Percentiles rank a stretch among this genome's conserved stretches.
Conservation (phyloP, 2,888 invertebrate species). For the Sminthurinus aureus region DNA sequence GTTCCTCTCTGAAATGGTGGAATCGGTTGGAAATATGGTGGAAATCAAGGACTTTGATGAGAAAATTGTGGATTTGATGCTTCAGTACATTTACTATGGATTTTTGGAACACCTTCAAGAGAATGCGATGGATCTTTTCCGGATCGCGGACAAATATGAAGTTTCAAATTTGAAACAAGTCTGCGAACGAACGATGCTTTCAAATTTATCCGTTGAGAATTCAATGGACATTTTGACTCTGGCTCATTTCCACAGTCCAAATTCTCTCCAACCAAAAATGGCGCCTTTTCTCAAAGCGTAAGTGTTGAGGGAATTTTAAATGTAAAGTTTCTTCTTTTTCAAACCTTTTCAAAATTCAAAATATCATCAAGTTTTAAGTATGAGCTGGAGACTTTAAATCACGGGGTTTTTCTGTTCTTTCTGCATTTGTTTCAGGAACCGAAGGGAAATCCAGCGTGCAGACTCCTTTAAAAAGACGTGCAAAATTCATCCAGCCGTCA, state of each 20-base stretch:
- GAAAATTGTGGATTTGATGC: neutral
- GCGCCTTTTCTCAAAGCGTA: neutral
- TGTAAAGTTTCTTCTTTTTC: no score
- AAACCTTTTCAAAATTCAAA: no score
- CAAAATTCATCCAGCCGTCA: no score
- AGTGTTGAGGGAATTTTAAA: neutral
- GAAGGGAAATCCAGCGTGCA: no score
- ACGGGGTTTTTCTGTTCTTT: no score
- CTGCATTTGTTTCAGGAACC: no score
- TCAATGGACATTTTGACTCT: neutral
- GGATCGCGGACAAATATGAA: conserved; percentile 1
- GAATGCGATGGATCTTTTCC: neutral
- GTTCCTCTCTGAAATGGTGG: neutral
- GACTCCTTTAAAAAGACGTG: no score
- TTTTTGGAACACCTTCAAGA: neutral
- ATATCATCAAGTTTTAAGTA: no score
- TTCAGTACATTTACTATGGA: neutral
- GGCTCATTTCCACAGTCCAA: neutral
- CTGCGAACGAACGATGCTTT: neutral
- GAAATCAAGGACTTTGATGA: neutral
- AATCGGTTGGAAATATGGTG: neutral
- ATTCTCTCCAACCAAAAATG: neutral
- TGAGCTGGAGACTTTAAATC: no score
- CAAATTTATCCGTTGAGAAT: neutral
- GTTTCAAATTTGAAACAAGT: neutral